Evolutionary conservation across 2,113 vertebrate species (phyloP).

Genomic region (Scomber scombrus): DNA sequence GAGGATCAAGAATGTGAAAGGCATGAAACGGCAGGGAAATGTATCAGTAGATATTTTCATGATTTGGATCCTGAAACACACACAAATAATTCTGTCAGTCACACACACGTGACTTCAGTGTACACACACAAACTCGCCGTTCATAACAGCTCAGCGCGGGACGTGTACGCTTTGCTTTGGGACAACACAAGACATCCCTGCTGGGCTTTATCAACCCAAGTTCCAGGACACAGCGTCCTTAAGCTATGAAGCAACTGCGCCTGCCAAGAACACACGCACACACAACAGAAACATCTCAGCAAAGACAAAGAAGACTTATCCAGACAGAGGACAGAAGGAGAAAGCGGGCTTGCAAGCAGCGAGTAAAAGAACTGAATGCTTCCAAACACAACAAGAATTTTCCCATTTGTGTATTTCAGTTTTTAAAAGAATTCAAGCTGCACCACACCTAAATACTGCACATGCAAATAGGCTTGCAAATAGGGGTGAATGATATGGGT

Average conservation of each 20-base stretch:
- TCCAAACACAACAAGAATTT: constrained; percentile 22
- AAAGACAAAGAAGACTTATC: constrained; percentile 56
- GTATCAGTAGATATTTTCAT: constrained; percentile 11
- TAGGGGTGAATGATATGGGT: neutral
- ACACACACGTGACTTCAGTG: neutral
- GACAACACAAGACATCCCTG: constrained; percentile 70
- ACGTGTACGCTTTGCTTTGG: constrained; percentile 50
- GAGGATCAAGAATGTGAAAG: neutral
- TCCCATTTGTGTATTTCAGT: neutral
- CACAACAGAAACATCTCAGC: constrained; percentile 55
- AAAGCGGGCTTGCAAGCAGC: neutral
- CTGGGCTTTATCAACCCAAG: constrained; percentile 75
- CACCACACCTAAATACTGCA: constrained; percentile 19
- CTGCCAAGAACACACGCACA: constrained; percentile 71
- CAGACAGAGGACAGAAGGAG: constrained; percentile 37
- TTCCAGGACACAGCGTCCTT: constrained; percentile 77
- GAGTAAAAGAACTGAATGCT: constrained; percentile 6
- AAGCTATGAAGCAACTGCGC: constrained; percentile 51
- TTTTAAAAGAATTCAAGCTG: constrained; percentile 7
- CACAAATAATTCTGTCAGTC: neutral
- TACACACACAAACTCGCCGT: constrained; percentile 24
- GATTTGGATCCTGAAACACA: constrained; percentile 9
- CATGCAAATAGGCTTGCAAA: constrained; percentile 4
- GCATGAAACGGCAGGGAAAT: constrained; percentile 22
- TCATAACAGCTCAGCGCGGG: constrained; percentile 9